A percentile compares a stretch with the other conserved stretches of the same genome.
phyloP scores from a whole-genome alignment of 64 coral and sea anemone genomes.

The Hydrozoanthus tunicans region DNA sequence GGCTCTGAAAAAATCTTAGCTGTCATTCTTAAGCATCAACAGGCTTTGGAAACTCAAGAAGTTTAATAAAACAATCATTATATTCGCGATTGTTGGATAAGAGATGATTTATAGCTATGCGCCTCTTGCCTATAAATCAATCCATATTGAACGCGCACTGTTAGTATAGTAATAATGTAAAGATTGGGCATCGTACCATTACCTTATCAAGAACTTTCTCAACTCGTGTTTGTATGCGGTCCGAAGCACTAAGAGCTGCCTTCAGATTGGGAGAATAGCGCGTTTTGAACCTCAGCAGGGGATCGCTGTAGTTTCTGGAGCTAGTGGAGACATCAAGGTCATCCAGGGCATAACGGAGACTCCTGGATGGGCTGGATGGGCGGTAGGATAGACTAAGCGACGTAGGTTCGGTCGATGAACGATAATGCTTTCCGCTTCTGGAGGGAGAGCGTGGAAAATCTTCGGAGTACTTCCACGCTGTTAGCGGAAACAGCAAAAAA shows the following conservation, averaged over 20 bases:
- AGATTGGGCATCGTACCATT: not conserved
- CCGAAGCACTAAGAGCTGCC: conserved; percentile 91
- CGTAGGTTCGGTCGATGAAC: conserved; percentile 83
- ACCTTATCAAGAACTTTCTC: conserved; percentile 81
- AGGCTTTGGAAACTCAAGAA: too few species aligned
- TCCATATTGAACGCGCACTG: too few species aligned
- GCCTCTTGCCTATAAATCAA: too few species aligned
- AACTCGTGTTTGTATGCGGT: conserved; percentile 92
- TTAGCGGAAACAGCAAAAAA: not conserved
- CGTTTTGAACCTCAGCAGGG: conserved; percentile 81
- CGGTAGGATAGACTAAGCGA: conserved; percentile 77
- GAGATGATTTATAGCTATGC: too few species aligned
- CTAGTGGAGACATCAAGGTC: conserved; percentile 72
- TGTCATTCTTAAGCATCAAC: too few species aligned
- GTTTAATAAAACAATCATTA: too few species aligned
- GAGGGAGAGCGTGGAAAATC: conserved; percentile 81
- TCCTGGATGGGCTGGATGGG: conserved; percentile 81
- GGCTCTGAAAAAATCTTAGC: too few species aligned
- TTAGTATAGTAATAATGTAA: not conserved
- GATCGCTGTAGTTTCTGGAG: conserved; percentile 85
- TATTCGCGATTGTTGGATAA: too few species aligned
- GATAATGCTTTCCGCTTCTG: conserved; percentile 62
- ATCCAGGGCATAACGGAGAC: conserved; percentile 85
- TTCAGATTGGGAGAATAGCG: conserved; percentile 91
- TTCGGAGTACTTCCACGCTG: conserved; percentile 98